Conservation (phyloP, 2,113 vertebrate species). For the Vicugna pacos region DNA sequence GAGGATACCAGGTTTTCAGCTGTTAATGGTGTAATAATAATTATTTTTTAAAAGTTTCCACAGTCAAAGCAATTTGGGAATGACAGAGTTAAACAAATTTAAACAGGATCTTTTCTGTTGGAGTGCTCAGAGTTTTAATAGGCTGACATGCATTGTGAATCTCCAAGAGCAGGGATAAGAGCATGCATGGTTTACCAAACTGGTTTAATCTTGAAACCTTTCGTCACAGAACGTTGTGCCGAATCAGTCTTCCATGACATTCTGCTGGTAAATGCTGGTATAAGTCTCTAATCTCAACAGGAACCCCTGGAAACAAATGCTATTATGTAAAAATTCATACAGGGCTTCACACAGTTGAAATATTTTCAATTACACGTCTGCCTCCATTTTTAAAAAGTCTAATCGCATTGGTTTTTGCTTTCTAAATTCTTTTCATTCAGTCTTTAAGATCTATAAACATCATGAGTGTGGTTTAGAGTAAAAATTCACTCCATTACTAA, state of each 20-base stretch:
- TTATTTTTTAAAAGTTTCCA: neutral
- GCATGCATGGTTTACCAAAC: neutral
- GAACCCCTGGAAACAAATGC: constrained; percentile 32
- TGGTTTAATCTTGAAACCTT: neutral
- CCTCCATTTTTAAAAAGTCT: constrained; percentile 1
- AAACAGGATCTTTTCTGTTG: neutral
- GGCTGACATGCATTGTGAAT: neutral
- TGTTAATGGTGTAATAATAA: neutral
- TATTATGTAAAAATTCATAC: constrained; percentile 5
- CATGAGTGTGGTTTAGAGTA: neutral
- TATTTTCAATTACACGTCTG: constrained; percentile 26
- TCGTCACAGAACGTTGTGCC: neutral
- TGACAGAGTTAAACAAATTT: neutral
- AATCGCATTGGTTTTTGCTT: neutral
- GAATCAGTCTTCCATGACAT: neutral
- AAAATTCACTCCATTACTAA: neutral
- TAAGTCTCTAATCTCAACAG: constrained; percentile 3
- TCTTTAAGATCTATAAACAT: constrained; percentile 16
- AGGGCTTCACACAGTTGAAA: neutral
- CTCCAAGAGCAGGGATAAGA: neutral
- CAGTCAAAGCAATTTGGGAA: neutral
- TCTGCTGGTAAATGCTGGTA: neutral
- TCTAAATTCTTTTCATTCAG: constrained; percentile 38
- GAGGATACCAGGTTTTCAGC: neutral
- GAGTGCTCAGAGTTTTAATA: neutral